Percentiles rank a stretch among this genome's conserved stretches.
phyloP scores from a whole-genome alignment of 1,140 invertebrate species.

The Eueides isabella region DNA sequence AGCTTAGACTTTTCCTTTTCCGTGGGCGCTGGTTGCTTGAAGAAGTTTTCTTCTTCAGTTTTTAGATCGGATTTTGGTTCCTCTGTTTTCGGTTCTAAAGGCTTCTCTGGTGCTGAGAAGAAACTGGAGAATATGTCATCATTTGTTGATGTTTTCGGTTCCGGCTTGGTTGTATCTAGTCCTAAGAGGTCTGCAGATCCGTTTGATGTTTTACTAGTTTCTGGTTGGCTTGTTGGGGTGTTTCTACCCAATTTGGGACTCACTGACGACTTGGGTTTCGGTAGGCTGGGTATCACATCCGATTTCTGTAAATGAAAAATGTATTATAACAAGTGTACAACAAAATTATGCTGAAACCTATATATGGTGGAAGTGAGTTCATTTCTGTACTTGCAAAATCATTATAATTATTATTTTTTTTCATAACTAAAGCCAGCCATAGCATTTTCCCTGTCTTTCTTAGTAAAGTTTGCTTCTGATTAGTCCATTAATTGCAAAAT shows the following conservation, averaged over 20 bases:
- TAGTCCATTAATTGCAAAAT: too few species aligned
- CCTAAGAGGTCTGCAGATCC: constrained; percentile 80
- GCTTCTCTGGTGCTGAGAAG: constrained; percentile 85
- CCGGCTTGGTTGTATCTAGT: constrained; percentile 72
- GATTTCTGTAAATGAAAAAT: constrained; percentile 66
- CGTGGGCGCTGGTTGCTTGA: constrained; percentile 91
- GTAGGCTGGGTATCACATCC: constrained; percentile 77
- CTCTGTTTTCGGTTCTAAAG: constrained; percentile 66
- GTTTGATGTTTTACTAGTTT: constrained; percentile 67
- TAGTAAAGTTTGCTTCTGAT: too few species aligned
- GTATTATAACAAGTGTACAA: too few species aligned
- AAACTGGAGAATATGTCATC: constrained; percentile 91
- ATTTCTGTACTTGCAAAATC: too few species aligned
- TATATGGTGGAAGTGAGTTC: too few species aligned
- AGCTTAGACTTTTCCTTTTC: constrained; percentile 91
- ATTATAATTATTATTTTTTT: too few species aligned
- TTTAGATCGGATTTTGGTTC: constrained; percentile 82
- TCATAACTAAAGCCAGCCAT: too few species aligned
- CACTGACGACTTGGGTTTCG: constrained; percentile 83
- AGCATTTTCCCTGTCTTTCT: too few species aligned
- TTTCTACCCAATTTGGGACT: constrained; percentile 87
- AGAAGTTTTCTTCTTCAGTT: constrained; percentile 94
- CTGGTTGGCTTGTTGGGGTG: constrained; percentile 75
- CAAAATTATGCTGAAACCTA: too few species aligned
- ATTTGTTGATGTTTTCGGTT: constrained; percentile 78